These are phyloP conservation scores for Lochmaea capreae DNA, from an alignment of 2,888 invertebrate species.

Conservation along the genomic window DNA sequence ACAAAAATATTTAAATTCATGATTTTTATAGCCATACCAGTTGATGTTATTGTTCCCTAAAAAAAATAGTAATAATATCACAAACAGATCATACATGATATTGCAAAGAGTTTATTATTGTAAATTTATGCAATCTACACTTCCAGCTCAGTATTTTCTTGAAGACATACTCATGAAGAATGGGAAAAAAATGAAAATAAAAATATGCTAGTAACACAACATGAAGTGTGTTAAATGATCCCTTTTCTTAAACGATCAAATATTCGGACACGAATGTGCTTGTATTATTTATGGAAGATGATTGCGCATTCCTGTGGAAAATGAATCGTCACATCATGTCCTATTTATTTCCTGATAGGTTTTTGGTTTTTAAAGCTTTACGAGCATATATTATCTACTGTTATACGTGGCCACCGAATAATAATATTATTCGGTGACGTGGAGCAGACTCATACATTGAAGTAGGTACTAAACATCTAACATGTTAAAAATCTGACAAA, in stretches of 20 bases:
- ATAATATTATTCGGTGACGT: too few species aligned
- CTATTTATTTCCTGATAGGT: too few species aligned
- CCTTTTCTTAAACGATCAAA: conserved; percentile 14
- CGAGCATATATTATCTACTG: too few species aligned
- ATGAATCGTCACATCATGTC: too few species aligned
- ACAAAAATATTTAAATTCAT: not conserved
- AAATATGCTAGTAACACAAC: conserved; percentile 23
- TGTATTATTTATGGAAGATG: too few species aligned
- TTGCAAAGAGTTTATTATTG: not conserved
- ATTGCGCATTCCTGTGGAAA: too few species aligned
- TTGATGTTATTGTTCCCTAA: too few species aligned
- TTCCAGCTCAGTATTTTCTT: not conserved
- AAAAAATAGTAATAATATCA: not conserved
- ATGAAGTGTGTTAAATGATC: conserved; percentile 24
- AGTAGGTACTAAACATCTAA: too few species aligned
- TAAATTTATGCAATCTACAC: not conserved
- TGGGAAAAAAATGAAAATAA: conserved; percentile 13
- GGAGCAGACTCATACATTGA: too few species aligned
- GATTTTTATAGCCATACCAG: not conserved
- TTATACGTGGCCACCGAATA: too few species aligned
- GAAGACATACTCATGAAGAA: conserved; percentile 20
- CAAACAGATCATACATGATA: not conserved
- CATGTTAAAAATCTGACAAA: too few species aligned
- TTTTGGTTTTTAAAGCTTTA: too few species aligned
- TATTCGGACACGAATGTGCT: conserved; percentile 1